Evolutionary conservation across 2,113 vertebrate species (phyloP), one percentile per base, ranked within the genome.

Genomic region (Phaetusa simplex): DNA sequence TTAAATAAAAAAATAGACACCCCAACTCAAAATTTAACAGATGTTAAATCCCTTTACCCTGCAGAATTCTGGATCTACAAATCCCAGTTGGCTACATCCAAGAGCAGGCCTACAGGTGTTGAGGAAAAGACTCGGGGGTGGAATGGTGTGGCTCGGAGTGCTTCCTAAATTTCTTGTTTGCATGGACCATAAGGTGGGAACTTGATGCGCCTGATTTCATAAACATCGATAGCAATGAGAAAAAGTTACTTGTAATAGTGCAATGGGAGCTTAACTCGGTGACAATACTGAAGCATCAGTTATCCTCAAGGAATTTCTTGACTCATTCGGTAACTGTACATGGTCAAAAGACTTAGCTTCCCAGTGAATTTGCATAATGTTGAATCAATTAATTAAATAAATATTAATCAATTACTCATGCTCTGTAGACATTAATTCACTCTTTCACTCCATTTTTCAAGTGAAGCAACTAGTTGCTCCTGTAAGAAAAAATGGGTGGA

Each of bases 51-150:
- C 49, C 38, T 95, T 97, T 94, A 79, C 81, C 78, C 56, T 72
- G n/a, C 16, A 96, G 83, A 96, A 94, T 93, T 94, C 47, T n/a
- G 67, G 30, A 96, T 38, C 38, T 79, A 90, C 71, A 89, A 94
- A 87, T 91, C 78, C 62, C 78, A 87, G 34, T 90, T 90, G 18
- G 34, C 26, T 81, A 58, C 43, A 43, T 30, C 64, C 78, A 87
- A 90, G 91, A 87, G 95, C 47, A 90, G 23, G 27, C 36, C 90
- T 88, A 49, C 67, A 73, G 52, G 56, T 80, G 55, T 71, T 90
- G 59, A 62, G 52, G 26, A 82, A 38, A 24, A 85, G 29, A 4
- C 42, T 93, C 18, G 66, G 30, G 36, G 30, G 24, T 90, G 9
- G 12, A 82, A 77, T 27, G 13, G 5, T 81, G 32, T 66, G 22